phyloP scores from a whole-genome alignment of 2,113 vertebrate genomes.

The Salvelinus sp. region DNA sequence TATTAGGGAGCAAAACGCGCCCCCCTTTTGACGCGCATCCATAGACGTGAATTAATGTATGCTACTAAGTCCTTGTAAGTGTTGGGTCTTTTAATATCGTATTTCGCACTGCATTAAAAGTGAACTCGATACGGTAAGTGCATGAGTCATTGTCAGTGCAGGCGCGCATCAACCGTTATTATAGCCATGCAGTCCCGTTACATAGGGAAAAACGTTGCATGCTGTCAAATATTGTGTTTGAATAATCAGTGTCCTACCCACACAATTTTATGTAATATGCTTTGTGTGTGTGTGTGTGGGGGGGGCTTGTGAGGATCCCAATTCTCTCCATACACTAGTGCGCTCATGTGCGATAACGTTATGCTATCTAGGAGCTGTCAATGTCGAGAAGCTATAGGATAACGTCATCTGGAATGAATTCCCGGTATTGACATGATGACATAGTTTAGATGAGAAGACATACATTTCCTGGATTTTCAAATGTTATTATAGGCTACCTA shows the following conservation, averaged over 20 bases:
- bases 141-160: constrained; percentile 3
- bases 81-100: neutral
- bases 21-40: neutral
- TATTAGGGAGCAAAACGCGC: neutral
- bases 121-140: neutral
- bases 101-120: neutral
- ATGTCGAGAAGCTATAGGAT: constrained; percentile 23
- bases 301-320: constrained; percentile 11
- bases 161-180: neutral
- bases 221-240: neutral
- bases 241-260: neutral
- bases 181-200: neutral
- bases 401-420: constrained; percentile 52
- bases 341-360: constrained; percentile 49
- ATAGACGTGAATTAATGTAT: neutral
- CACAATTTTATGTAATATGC: neutral
- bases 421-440: neutral
- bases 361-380: constrained; percentile 37
- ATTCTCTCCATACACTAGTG: constrained; percentile 11
- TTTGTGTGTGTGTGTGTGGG: neutral
- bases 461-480: neutral
- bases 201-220: neutral
- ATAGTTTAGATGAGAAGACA: neutral
- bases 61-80: neutral
- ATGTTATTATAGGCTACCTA: neutral